These are phyloP conservation scores for Acrobasis consociella DNA, from an alignment of 2,888 invertebrate genomes.

Conservation along the genomic window DNA sequence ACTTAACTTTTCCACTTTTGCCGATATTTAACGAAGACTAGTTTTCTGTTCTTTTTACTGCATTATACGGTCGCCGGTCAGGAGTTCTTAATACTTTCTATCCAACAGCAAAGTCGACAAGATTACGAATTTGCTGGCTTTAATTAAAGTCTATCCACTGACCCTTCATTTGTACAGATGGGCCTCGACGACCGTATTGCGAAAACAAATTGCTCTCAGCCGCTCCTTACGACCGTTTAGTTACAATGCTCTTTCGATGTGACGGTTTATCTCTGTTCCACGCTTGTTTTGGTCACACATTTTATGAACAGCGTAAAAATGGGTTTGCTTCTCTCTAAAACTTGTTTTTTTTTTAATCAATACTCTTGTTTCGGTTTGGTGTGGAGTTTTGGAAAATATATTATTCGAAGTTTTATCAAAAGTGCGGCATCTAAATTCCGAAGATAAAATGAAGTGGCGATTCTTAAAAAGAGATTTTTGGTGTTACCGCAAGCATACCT, in stretches of 20 bases:
- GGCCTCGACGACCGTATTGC: conserved; percentile 69
- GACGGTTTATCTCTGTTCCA: conserved; percentile 26
- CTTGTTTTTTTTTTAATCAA: not conserved
- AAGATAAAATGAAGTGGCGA: not conserved
- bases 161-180: conserved; percentile 76
- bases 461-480: not conserved
- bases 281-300: conserved; percentile 21
- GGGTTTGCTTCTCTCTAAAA: not conserved
- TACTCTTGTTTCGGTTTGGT: not conserved
- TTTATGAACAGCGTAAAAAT: not conserved
- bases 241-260: conserved; percentile 38
- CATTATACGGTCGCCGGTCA: conserved; percentile 29
- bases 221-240: conserved; percentile 55
- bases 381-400: not conserved
- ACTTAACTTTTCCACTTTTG: conserved; percentile 22
- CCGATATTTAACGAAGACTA: conserved; percentile 1
- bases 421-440: not conserved
- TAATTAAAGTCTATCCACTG: conserved; percentile 73
- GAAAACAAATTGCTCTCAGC: conserved; percentile 65
- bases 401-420: not conserved
- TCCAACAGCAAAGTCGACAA: conserved; percentile 40
- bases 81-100: conserved; percentile 42
- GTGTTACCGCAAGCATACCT: conserved; percentile 6
- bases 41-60: conserved; percentile 14
- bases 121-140: conserved; percentile 67